Evolutionary conservation across 2,888 invertebrate species (phyloP), one percentile per base, ranked within the genome.

Genomic region (Endotricha flammealis): DNA sequence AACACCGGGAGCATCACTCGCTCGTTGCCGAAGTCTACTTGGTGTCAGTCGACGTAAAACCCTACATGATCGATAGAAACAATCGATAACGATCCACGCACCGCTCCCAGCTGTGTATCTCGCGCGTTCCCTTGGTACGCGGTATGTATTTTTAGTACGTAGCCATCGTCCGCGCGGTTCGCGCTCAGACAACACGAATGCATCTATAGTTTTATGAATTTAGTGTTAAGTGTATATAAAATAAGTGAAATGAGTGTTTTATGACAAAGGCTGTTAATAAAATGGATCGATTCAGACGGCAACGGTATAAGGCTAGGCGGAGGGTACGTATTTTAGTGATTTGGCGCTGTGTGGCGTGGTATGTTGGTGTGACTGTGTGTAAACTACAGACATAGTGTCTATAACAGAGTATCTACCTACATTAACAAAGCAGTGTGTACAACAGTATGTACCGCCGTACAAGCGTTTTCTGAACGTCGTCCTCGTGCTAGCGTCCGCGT

Each of bases 211-310:
- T 38, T 45, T 20, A 45, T 47, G 44, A 32, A 16, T 30, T 32
- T 29, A 37, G 61, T 64, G 60, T 38, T 56, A 51, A 57, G 64
- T 58, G 53, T 16, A 28, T 22, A 22, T 42, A 53, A 53, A 40
- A 57, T n/a, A 47, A 64, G 65, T 68, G 70, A 61, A 39, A 81
- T 81, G 82, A 68, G 69, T 47, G 53, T 56, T 53, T 85, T 82
- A 85, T 85, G 85, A 85, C 85, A 60, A 80, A 80, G 70, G 75
- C 68, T 65, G 49, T 51, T 13, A 8, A 43, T 38, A 55, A 40
- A 12, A 79, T 79, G 81, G 77, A 81, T 48, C 77, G 77, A 50
- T 77, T 83, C 45, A 67, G 71, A 53, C 65, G 82, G 36, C 80
- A 73, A 50, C 67, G 73, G 43, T 61, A 67, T 48, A 72, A 67